Base-by-base conservation (phyloP, 1,140 invertebrate genomes). In the Neomicropteryx cornuta region DNA sequence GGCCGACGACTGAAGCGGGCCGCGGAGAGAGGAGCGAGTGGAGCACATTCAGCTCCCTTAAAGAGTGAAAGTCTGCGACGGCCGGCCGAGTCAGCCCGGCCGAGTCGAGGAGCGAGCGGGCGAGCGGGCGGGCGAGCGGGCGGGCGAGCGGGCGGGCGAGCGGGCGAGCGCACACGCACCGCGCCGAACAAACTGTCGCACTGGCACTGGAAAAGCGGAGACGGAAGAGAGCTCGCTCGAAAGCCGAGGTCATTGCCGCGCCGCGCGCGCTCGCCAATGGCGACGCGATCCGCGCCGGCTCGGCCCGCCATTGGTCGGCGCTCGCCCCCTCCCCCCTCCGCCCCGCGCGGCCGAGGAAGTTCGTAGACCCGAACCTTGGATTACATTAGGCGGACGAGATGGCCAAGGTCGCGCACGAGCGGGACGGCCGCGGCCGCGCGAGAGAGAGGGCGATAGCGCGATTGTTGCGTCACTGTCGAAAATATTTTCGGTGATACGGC, bases 51-150 rank as follows among this genome's bases (percentile, higher is more conserved):
- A n/a, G n/a, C 51, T 52, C 49, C 48, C 60, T 56, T 56, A 62
- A 66, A 67, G 63, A 68, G 66, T 68, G 66, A 68, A 68, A 68
- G 66, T 68, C 66, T 64, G 64, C 66, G 60, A 68, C 66, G 67
- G 61, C 60, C 57, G 60, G 58, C 49, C 43, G 52, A 55, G 53
- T 57, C 52, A 40, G 51, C 55, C 55, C 60, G 60, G 60, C 62
- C 64, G 63, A 56, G 64, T 62, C 60, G 55, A 39, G 56, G 56
- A 52, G 58, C 42, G 51, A 39, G 42, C 44, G 46, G 32, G 42
- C 42, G 41, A 36, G n/a, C n/a, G n/a, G n/a, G n/a, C 56, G 48
- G 60, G 54, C 55, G 49, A 64, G 55, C 52, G 34, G 60, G 52
- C 53, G 48, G 61, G 51, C 41, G 64, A 63, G 53, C 27, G 44